Conservation (phyloP, 2,113 vertebrate species). For the Leucopsar rothschildi region DNA sequence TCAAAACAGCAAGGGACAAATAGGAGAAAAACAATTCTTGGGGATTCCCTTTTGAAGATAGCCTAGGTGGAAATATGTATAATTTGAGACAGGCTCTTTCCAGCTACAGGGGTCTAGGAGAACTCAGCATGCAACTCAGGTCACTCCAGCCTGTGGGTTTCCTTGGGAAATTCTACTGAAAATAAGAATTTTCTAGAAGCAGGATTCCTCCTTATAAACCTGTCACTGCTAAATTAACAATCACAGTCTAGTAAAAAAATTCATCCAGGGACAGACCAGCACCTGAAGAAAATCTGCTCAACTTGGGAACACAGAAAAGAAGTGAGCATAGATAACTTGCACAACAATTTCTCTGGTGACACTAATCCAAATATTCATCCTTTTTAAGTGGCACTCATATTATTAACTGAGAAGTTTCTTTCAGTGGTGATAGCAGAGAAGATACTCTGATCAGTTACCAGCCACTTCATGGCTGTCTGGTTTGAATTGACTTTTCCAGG, state of each 20-base stretch:
- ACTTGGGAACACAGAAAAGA: neutral
- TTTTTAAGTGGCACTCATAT: neutral
- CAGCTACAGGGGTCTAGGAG: neutral
- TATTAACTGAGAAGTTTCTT: neutral
- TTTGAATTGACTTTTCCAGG: constrained; percentile 38
- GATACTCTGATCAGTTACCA: neutral
- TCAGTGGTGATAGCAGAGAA: neutral
- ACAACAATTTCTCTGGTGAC: neutral
- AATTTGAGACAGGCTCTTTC: neutral
- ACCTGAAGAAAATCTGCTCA: neutral
- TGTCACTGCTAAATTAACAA: neutral
- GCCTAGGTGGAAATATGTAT: neutral
- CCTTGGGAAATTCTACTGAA: neutral
- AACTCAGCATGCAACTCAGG: neutral
- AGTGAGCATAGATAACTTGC: neutral
- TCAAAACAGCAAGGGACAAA: neutral
- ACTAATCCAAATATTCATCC: neutral
- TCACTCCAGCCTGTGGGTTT: neutral
- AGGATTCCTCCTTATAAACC: neutral
- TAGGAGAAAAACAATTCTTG: neutral
- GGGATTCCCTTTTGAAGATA: neutral
- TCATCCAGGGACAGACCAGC: neutral
- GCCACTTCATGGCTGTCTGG: neutral
- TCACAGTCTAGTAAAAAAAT: neutral
- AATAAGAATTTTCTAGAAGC: neutral